A percentile compares a stretch with the other conserved stretches of the same genome.
Evolutionary conservation across 1,140 invertebrate species (phyloP).

Genomic region (Elymnias hypermnestra): DNA sequence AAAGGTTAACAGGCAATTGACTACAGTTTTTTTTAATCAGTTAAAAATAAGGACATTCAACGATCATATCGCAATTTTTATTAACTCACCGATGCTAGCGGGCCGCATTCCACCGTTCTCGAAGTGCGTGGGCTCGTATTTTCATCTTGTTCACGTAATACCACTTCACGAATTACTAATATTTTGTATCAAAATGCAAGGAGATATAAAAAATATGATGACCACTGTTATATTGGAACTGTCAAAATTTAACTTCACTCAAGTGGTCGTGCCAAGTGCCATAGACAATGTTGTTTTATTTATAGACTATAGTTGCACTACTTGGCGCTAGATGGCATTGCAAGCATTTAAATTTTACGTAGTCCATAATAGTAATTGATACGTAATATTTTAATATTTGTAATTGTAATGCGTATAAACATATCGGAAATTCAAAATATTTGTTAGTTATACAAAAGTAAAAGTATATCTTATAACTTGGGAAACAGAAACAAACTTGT

Average conservation of each 20-base stretch:
- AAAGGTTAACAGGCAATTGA: conserved; percentile 76
- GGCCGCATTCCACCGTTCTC: conserved; percentile 67
- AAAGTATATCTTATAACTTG: no score
- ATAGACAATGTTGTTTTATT: conserved; percentile 27
- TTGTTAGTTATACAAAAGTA: no score
- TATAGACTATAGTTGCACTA: conserved; percentile 28
- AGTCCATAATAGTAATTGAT: no score
- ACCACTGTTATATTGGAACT: conserved; percentile 70
- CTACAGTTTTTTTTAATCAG: conserved; percentile 74
- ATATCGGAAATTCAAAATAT: no score
- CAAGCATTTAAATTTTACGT: not conserved
- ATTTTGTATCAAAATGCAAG: conserved; percentile 74
- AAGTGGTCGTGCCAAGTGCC: conserved; percentile 58
- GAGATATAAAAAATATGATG: conserved; percentile 71
- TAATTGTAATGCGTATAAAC: no score
- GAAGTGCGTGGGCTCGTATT: conserved; percentile 70
- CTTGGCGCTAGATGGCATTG: conserved; percentile 41
- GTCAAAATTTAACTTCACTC: conserved; percentile 71
- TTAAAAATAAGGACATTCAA: conserved; percentile 71
- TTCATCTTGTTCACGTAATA: conserved; percentile 75
- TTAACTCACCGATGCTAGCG: conserved; percentile 66
- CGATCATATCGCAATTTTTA: conserved; percentile 31
- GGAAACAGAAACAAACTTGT: no score
- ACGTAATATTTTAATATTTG: no score
- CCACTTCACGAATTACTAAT: conserved; percentile 70